A percentile compares a stretch with the other conserved stretches of the same genome.
Evolutionary conservation across 2,797 vertebrate genomes (phyloP).

Genomic region (Phataginus tetradactyla): DNA sequence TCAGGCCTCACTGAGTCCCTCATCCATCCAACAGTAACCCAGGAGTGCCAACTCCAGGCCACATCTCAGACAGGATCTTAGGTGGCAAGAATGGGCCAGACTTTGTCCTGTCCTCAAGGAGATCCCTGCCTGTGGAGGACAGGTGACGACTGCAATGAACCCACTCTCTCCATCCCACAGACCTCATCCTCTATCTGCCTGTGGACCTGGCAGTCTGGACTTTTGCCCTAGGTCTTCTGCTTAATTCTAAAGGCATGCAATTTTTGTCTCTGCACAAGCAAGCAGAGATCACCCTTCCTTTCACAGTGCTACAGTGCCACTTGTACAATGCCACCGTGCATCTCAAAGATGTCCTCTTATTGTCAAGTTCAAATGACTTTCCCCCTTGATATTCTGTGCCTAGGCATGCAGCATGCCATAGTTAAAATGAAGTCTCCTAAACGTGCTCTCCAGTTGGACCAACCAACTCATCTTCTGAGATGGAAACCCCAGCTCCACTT

Average conservation of each 20-base stretch:
- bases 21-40: neutral
- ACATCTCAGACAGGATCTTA: no score
- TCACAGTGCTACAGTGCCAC: fast-evolving
- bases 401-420: neutral
- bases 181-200: neutral
- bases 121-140: neutral
- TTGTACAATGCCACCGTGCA: neutral
- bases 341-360: neutral
- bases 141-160: neutral
- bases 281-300: neutral
- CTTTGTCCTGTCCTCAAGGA: neutral
- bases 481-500: neutral
- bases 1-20: neutral
- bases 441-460: neutral
- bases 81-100: no score
- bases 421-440: neutral
- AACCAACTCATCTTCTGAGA: neutral
- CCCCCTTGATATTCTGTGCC: neutral
- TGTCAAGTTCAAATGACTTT: neutral
- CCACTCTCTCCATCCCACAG: neutral
- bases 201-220: neutral
- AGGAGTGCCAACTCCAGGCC: neutral
- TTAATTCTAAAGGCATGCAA: neutral
- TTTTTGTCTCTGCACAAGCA: neutral
- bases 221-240: no score